Conservation (phyloP, 2,797 vertebrate genomes). For the Octomys mimax region DNA sequence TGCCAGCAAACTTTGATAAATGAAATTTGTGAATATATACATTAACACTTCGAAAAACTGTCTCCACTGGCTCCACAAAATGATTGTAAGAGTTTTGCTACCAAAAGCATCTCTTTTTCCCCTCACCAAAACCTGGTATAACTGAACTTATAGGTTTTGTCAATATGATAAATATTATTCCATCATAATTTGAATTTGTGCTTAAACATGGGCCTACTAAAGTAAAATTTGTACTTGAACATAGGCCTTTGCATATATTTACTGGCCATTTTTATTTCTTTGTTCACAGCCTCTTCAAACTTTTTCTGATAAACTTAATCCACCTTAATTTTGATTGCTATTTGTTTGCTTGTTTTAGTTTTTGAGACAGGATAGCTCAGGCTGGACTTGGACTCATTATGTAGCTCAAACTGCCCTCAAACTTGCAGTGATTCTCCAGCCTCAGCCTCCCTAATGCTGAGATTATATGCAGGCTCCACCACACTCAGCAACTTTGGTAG, state of each 20-base stretch:
- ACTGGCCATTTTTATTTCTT: conserved; percentile 35
- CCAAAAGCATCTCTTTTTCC: neutral
- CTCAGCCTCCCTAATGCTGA: neutral
- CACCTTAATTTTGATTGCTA: neutral
- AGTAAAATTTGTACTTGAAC: conserved; percentile 24
- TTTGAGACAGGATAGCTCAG: neutral
- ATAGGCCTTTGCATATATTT: neutral
- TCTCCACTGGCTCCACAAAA: neutral
- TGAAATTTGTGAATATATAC: neutral
- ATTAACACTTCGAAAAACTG: neutral
- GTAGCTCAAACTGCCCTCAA: neutral
- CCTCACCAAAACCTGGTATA: neutral
- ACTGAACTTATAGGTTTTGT: neutral
- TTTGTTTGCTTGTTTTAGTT: neutral
- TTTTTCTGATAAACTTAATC: conserved; percentile 28
- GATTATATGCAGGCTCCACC: neutral
- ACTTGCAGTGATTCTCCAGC: neutral
- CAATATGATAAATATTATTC: neutral
- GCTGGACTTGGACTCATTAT: neutral
- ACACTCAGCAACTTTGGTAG: neutral
- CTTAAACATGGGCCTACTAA: neutral
- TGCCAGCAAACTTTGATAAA: conserved; percentile 24
- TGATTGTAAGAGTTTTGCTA: neutral
- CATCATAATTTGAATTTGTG: neutral
- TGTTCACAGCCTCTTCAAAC: conserved; percentile 13